Base-by-base conservation (phyloP, 2,888 invertebrate species). In the Epirrita christyi region DNA sequence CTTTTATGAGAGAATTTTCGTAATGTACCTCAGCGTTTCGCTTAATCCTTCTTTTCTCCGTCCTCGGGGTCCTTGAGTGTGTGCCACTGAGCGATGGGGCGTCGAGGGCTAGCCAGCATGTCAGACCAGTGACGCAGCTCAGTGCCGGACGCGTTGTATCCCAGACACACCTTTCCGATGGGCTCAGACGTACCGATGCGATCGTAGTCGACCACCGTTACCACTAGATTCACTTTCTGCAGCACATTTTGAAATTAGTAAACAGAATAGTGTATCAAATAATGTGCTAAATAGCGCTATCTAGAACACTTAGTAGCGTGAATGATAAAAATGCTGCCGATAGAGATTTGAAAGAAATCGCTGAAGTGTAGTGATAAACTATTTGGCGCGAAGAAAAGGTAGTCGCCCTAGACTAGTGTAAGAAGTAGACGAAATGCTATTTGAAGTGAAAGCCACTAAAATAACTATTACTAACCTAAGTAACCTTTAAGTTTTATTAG, bases 81-180 rank as follows among this genome's bases (percentile, higher is more conserved):
- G 88, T 99, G 99, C 99, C 99, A 99, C 90, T 99, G 99, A 75
- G 99, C 99, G 78, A 99, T 99, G 61, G 99, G 99, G 86, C 99
- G 96, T 80, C 99, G 95, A 42, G 99, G 99, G 75, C 98, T 98
- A 76, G 99, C 99, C 92, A 99, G 93, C 99, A 99, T 99, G 92
- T 99, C 99, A 68, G 99, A 99, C 99, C 99, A 99, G 93, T 99
- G 99, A 76, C 99, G 97, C 67, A 99, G 93, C 91, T 99, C 99
- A 34, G 99, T 99, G 70, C 99, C 99, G 64, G 97, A 97, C 76
- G 98, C 98, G 92, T 98, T 98, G 93, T 98, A 98, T 53, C 99
- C 99, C 75, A 99, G 94, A 68, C 99, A 95, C 71, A 98, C 98
- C 92, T 98, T 97, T 70, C 99, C 99, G 85, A 99, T 99, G 48